phyloP scores from a whole-genome alignment of 2,113 vertebrate genomes.

The Pluvialis apricaria region DNA sequence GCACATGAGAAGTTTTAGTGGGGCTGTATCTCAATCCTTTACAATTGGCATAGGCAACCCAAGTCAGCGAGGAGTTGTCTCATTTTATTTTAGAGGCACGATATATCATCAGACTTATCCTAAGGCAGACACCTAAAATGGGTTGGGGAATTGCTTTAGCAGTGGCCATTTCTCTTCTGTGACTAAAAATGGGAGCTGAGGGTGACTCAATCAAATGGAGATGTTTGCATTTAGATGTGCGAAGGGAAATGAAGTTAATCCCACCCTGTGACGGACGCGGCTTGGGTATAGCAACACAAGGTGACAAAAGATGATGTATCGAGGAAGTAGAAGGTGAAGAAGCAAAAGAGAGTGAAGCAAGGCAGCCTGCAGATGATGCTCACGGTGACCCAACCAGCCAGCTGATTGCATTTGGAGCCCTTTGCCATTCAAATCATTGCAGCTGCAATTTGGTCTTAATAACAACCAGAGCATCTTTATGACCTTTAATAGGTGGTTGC shows the following conservation, averaged over 20 bases:
- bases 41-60: neutral
- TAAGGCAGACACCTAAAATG: neutral
- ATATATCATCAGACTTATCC: neutral
- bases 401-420: neutral
- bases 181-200: neutral
- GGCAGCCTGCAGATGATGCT: neutral
- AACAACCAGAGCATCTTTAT: neutral
- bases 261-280: accelerated
- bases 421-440: neutral
- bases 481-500: neutral
- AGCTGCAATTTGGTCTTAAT: neutral
- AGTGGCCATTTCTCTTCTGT: neutral
- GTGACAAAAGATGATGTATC: neutral
- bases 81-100: neutral
- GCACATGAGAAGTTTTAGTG: neutral
- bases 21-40: neutral
- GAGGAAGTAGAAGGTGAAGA: neutral
- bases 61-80: neutral
- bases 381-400: neutral
- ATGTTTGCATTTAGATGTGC: neutral
- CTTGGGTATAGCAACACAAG: neutral
- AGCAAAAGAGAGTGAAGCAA: neutral
- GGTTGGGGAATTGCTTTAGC: neutral
- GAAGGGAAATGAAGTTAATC: neutral
- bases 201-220: neutral